Conservation (phyloP, 2,888 invertebrate species). For the Drosophila glabriapex region DNA sequence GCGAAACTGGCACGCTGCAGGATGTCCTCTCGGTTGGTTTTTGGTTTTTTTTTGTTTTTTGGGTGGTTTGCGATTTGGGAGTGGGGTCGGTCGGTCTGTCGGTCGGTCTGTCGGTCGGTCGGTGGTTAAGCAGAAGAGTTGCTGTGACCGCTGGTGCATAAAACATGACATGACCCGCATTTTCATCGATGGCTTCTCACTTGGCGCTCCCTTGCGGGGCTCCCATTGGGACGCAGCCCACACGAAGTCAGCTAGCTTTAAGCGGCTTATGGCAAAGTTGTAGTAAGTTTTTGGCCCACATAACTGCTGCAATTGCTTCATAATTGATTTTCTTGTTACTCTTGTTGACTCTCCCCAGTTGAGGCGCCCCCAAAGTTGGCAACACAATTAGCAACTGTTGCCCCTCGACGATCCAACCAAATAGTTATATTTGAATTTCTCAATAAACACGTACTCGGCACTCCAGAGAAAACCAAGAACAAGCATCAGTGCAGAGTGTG, state of each 20-base stretch:
- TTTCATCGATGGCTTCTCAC: constrained; percentile 53
- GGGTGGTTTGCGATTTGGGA: neutral
- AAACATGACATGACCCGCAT: constrained; percentile 58
- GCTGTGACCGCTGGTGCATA: constrained; percentile 45
- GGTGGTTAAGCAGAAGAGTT: constrained; percentile 1
- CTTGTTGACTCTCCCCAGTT: neutral
- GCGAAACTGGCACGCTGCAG: constrained; percentile 28
- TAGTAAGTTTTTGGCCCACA: constrained; percentile 14
- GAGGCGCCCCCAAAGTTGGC: constrained; percentile 1
- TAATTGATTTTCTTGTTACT: constrained; percentile 33
- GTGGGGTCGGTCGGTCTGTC: neutral
- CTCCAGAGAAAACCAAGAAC: neutral
- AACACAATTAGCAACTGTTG: constrained; percentile 6
- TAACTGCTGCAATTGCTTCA: constrained; percentile 14
- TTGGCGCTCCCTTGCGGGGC: neutral
- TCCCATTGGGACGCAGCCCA: neutral
- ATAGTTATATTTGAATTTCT: neutral
- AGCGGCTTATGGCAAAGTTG: constrained; percentile 47
- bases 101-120: too few relatives aligned
- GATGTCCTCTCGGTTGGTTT: constrained; percentile 7
- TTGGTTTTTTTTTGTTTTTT: neutral
- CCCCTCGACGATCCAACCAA: neutral
- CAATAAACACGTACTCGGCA: neutral
- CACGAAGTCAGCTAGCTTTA: constrained; percentile 31
- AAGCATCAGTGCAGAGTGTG: neutral